Evolutionary conservation across 2,888 invertebrate species (phyloP), one percentile per base, ranked within the genome.

Genomic region (Torymus auratus): DNA sequence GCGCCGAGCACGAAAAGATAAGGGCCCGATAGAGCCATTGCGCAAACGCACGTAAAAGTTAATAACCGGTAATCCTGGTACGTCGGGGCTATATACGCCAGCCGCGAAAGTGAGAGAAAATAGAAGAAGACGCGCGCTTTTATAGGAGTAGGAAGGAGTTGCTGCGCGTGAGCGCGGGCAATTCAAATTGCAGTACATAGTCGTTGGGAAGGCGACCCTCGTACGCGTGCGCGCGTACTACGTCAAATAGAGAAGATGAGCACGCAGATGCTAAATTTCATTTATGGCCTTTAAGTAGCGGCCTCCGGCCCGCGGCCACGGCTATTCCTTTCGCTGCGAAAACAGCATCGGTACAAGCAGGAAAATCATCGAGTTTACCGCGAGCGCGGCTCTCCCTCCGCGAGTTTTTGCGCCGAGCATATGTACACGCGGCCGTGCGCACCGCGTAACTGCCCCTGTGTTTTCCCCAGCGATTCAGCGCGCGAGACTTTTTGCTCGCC

Each of bases 1-100:
- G 41, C 41, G 41, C 41, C 5, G 62, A 5, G 14, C 17, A 5
- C 65, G 58, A 65, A 14, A 13, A 56, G 74, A 80, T 67, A 60
- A 72, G 72, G 56, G 50, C 15, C 62, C 61, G 82, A 85, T 85
- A 85, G 83, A 85, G 84, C 81, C 84, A 84, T 85, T 83, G 85
- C 80, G 78, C 82, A 82, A 84, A 83, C 78, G 82, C 83, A 79
- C 76, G 68, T 83, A 82, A 84, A 84, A 84, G 77, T 84, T 85
- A 84, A 85, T 85, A 84, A 84, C 84, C 72, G 67, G 74, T 80
- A 80, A 80, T 80, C 70, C 62, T 11, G 53, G 53, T 5, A 15
- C 62, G 53, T 23, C 5, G 20, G 52, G 20, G 20, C 15, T 41
- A 10, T 41, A 41, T 10, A 41, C 11, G 56, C 23, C 14, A 14